Evolutionary conservation across 2,888 invertebrate species (phyloP).

Genomic region (Molanna angustata): DNA sequence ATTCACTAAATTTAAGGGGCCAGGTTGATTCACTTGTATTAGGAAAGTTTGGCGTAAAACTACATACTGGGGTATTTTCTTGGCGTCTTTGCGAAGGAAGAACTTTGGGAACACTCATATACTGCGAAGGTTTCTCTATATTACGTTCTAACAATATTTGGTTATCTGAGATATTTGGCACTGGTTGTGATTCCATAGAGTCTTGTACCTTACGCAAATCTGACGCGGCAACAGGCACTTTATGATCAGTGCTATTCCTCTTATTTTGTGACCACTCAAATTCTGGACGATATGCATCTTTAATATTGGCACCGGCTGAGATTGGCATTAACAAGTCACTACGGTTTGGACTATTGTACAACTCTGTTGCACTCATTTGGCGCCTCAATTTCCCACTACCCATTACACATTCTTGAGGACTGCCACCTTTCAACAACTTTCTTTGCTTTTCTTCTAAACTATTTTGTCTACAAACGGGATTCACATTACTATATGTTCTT

Average conservation of each 20-base stretch:
- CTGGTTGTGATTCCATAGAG: slow-evolving; percentile 29
- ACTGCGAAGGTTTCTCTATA: slow-evolving; percentile 18
- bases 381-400: slow-evolving; percentile 38
- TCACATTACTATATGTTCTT: slow-evolving; percentile 24
- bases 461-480: slow-evolving; percentile 14
- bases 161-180: slow-evolving; percentile 31
- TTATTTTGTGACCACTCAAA: slow-evolving; percentile 28
- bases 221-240: slow-evolving; percentile 22
- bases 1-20: slow-evolving; percentile 50
- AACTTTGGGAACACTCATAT: slow-evolving; percentile 9
- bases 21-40: slow-evolving; percentile 6
- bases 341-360: slow-evolving; percentile 38
- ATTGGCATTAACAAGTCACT: slow-evolving; percentile 49
- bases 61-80: neutral
- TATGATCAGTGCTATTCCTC: slow-evolving; percentile 17
- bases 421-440: slow-evolving; percentile 33
- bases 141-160: slow-evolving; percentile 27
- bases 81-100: slow-evolving; percentile 39
- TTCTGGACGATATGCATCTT: slow-evolving; percentile 42
- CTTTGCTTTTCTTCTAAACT: slow-evolving; percentile 15
- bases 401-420: slow-evolving; percentile 40
- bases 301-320: slow-evolving; percentile 52
- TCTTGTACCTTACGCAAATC: slow-evolving; percentile 22
- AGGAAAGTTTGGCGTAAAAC: slow-evolving; percentile 24
- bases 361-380: slow-evolving; percentile 46